These are phyloP conservation scores for Anguilla marmorata DNA, from an alignment of 2,797 vertebrate species.

Conservation along the genomic window DNA sequence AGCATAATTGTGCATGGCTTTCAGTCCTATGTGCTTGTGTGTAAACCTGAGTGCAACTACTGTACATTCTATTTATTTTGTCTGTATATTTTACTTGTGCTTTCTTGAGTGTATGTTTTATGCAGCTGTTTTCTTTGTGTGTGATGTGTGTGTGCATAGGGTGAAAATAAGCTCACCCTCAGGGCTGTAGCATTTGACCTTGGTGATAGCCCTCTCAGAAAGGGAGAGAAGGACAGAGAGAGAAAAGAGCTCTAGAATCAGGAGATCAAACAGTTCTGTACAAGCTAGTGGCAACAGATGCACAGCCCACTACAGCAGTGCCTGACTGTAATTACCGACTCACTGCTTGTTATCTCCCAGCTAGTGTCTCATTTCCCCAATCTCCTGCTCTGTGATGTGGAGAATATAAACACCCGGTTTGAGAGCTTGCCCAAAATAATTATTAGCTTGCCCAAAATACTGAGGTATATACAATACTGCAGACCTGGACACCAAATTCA, in stretches of 20 bases:
- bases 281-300: not conserved
- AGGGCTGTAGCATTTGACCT: not conserved
- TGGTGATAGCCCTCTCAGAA: not conserved
- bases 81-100: not conserved
- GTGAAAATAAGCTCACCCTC: not conserved
- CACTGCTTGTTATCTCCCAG: constrained; percentile 3
- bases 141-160: not conserved
- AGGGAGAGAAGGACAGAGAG: not conserved
- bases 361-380: not conserved
- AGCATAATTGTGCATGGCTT: too few species aligned
- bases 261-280: not conserved
- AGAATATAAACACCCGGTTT: not conserved
- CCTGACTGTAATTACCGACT: constrained; percentile 7
- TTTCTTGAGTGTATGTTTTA: not conserved
- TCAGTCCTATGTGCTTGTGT: not conserved
- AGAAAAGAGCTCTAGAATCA: not conserved
- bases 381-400: constrained; percentile 3
- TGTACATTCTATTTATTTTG: not conserved
- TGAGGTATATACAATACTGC: not conserved
- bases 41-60: not conserved
- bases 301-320: not conserved
- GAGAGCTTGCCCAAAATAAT: constrained; percentile 6
- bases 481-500: not conserved
- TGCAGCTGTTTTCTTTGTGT: too few species aligned
- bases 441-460: not conserved